phyloP scores from a whole-genome alignment of 2,888 invertebrate genomes.

The Apodemia mormo region DNA sequence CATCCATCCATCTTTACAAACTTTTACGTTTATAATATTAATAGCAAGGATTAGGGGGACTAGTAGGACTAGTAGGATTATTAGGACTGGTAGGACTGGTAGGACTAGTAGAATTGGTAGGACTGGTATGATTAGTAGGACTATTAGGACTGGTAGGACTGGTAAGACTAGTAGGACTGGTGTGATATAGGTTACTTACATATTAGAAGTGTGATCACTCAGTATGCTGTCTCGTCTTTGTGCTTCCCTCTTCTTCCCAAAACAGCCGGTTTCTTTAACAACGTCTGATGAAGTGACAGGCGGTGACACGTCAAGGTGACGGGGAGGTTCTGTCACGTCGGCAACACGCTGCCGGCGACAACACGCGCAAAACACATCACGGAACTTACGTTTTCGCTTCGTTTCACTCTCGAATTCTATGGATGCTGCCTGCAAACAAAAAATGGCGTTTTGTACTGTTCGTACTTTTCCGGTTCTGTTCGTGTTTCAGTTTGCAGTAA shows the following conservation, averaged over 20 bases:
- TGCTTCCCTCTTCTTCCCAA: slow-evolving; percentile 66
- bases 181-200: too few species aligned
- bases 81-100: too few species aligned
- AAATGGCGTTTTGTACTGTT: not conserved
- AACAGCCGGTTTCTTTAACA: slow-evolving; percentile 61
- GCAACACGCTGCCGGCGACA: slow-evolving; percentile 57
- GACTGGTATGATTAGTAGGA: too few species aligned
- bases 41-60: too few species aligned
- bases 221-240: slow-evolving; percentile 80
- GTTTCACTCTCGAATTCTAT: slow-evolving; percentile 72
- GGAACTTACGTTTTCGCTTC: slow-evolving; percentile 70
- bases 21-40: too few species aligned
- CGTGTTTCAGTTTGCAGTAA: too few species aligned
- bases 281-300: slow-evolving; percentile 45
- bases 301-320: slow-evolving; percentile 46
- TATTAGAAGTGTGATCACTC: slow-evolving; percentile 69
- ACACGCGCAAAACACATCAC: slow-evolving; percentile 68
- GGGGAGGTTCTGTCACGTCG: slow-evolving; percentile 47
- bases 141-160: too few species aligned
- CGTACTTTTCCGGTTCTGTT: too few species aligned
- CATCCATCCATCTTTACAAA: too few species aligned
- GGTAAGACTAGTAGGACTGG: too few species aligned
- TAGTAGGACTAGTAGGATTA: too few species aligned
- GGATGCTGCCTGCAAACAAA: slow-evolving; percentile 50
- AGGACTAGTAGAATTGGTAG: too few species aligned